These are phyloP conservation scores for Corvus hawaiiensis DNA, from an alignment of 2,113 vertebrate species.

Conservation along the genomic window DNA sequence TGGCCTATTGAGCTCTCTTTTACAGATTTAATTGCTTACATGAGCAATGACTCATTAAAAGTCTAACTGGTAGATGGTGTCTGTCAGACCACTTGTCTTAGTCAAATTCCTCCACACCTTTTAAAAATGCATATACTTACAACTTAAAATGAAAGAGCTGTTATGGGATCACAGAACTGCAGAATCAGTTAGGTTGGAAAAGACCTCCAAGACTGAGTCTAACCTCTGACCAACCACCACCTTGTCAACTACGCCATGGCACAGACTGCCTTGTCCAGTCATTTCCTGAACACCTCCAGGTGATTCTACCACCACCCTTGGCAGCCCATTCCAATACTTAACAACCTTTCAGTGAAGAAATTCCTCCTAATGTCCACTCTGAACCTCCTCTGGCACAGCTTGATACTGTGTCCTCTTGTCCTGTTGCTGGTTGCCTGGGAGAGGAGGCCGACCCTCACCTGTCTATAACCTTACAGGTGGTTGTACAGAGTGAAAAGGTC, in stretches of 20 bases:
- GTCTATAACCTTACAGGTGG: neutral
- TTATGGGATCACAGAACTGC: neutral
- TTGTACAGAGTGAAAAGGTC: neutral
- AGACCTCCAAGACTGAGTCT: neutral
- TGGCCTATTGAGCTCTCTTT: neutral
- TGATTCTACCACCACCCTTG: neutral
- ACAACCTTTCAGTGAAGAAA: neutral
- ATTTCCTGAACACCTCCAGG: neutral
- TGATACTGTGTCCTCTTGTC: neutral
- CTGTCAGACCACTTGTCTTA: neutral
- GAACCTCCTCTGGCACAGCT: neutral
- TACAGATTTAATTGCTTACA: neutral
- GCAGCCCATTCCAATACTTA: neutral
- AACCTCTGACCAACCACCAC: neutral
- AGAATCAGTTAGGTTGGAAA: neutral
- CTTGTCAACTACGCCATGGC: rapidly evolving
- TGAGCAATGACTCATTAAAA: neutral
- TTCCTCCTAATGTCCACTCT: neutral
- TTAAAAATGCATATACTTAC: neutral
- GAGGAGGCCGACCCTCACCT: rapidly evolving
- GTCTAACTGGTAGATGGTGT: neutral
- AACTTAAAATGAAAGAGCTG: neutral
- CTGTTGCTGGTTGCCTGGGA: neutral
- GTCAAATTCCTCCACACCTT: neutral
- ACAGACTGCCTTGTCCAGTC: neutral